Percentiles rank a stretch among this genome's conserved stretches.
Evolutionary conservation across 2,113 vertebrate species (phyloP).

Genomic region (Cinclus cinclus): DNA sequence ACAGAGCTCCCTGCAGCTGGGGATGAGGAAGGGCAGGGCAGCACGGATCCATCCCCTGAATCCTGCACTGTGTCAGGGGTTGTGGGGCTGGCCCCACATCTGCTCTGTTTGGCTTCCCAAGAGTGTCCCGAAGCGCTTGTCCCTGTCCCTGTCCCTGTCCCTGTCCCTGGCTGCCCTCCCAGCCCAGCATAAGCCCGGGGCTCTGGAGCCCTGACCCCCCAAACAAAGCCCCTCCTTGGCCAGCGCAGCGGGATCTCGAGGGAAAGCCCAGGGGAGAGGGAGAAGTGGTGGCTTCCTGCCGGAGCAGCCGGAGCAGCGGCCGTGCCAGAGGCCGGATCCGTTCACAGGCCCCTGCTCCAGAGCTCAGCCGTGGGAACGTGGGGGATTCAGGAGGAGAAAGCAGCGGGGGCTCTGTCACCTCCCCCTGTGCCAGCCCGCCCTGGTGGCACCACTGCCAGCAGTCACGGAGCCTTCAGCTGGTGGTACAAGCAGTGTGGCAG

Average conservation of each 20-base stretch:
- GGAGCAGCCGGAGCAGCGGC: not conserved
- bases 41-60: not conserved
- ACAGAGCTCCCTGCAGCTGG: not conserved
- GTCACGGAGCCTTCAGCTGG: rapidly evolving
- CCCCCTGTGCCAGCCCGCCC: not conserved
- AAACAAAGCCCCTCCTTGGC: rapidly evolving
- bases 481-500: rapidly evolving
- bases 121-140: not conserved
- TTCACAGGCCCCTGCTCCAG: not conserved
- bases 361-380: not conserved
- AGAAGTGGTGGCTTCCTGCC: not conserved
- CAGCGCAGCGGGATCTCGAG: rapidly evolving
- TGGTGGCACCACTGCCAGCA: not conserved
- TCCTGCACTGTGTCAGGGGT: not conserved
- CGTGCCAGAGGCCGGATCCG: not conserved
- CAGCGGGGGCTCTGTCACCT: not conserved
- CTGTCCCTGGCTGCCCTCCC: not conserved
- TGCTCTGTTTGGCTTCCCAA: rapidly evolving
- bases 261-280: not conserved
- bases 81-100: not conserved
- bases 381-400: not conserved
- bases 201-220: not conserved
- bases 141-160: not conserved
- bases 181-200: not conserved
- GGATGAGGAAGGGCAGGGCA: not conserved